Evolutionary conservation across 2,888 invertebrate species (phyloP), one percentile per base, ranked within the genome.

Genomic region (Pachydiplax longipennis): DNA sequence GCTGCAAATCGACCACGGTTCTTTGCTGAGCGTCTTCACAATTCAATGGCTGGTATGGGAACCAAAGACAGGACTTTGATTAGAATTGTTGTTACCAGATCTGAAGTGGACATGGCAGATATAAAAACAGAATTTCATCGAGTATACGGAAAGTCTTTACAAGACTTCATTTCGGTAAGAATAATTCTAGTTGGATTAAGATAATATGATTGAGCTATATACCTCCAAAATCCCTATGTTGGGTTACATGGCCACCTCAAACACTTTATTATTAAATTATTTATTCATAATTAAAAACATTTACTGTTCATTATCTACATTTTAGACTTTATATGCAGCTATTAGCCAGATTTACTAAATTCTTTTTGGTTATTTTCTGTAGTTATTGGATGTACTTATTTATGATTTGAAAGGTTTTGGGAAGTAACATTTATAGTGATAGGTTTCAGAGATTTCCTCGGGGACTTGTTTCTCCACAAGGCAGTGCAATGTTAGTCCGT

Each of bases 41-140:
- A 97, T 93, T 96, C 97, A 90, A 98, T 99, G 98, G 97, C 97
- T 93, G 98, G 99, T 6, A 94, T 97, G 92, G 99, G 99, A 91
- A 99, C 98, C 6, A 97, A 98, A 93, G 98, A 99, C 93, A 95
- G 96, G 90, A 97, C 97, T 92, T 95, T 99, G 92, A 98, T 98
- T 92, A 96, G 98, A 93, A 95, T 98, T 91, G 95, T 98, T 92
- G 97, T 98, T 87, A 97, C 98, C 0, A 96, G 98, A 92, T 96
- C 96, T 93, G 97, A 98, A 95, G 95, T 98, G 91, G 98, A 98
- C 94, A 96, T 98, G 95, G 96, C 95, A 0, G 97, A 98, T 92
- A 97, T 98, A 93, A 97, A 97, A 92, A 95, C 95, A 91, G 97
- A 97, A 92, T 99, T 97, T 94, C 95, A 96, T 92, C 95, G 95